Percentiles rank a stretch among this genome's conserved stretches.
phyloP scores from a whole-genome alignment of 2,888 invertebrate genomes.

The Papilio demoleus region DNA sequence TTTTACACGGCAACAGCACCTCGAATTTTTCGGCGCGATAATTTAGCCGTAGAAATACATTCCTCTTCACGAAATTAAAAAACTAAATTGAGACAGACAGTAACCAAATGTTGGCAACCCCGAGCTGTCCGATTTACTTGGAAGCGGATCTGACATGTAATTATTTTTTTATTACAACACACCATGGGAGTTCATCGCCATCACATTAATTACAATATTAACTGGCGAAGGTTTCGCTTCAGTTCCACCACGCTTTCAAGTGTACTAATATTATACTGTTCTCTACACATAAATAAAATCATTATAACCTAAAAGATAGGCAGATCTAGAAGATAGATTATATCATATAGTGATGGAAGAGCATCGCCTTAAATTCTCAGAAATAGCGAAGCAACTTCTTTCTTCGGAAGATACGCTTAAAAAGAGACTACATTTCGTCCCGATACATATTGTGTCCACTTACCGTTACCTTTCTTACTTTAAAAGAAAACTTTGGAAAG shows the following conservation, averaged over 20 bases:
- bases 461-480: too few species aligned
- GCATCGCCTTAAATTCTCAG: too few species aligned
- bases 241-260: constrained; percentile 54
- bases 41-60: too few species aligned
- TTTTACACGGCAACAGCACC: too few species aligned
- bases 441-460: too few species aligned
- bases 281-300: neutral
- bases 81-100: neutral
- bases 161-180: constrained; percentile 72
- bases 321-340: neutral
- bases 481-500: too few species aligned
- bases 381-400: too few species aligned
- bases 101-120: constrained; percentile 48
- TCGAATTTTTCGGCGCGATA: too few species aligned
- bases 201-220: constrained; percentile 73
- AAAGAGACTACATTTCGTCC: too few species aligned
- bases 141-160: constrained; percentile 57
- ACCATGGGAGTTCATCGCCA: constrained; percentile 67
- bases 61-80: too few species aligned
- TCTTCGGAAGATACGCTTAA: too few species aligned
- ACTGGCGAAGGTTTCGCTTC: constrained; percentile 68
- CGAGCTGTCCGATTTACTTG: constrained; percentile 60
- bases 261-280: constrained; percentile 11
- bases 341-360: too few species aligned
- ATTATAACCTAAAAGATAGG: neutral